Conservation (phyloP, 2,113 vertebrate species). For the Thinocorus orbignyianus region DNA sequence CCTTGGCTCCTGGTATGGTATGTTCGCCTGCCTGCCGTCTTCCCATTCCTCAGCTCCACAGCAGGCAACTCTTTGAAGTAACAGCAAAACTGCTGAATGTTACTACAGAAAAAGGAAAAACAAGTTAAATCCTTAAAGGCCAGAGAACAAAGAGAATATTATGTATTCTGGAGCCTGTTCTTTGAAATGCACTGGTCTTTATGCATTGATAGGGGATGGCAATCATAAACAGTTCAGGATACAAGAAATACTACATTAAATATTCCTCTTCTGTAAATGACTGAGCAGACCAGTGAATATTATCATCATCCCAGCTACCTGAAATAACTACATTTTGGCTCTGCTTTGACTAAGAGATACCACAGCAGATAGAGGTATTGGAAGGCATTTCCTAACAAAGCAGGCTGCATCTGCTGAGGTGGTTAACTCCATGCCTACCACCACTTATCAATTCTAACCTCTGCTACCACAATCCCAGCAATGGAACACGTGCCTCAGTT, state of each 20-base stretch:
- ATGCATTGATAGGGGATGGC: background rate
- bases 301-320: background rate
- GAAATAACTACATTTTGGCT: background rate
- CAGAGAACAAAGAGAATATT: background rate
- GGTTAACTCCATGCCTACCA: background rate
- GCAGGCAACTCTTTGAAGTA: conserved; percentile 98
- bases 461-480: background rate
- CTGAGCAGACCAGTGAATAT: background rate
- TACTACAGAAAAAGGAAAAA: conserved; percentile 75
- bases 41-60: conserved; percentile 94
- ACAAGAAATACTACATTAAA: background rate
- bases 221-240: background rate
- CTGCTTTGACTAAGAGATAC: background rate
- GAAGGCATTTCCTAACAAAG: background rate
- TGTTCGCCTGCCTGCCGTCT: conserved; percentile 91
- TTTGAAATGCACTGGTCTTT: background rate
- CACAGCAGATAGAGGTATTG: background rate
- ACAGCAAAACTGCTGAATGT: conserved; percentile 97
- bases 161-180: background rate
- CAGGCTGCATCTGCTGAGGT: background rate
- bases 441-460: background rate
- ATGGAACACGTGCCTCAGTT: background rate
- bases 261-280: background rate
- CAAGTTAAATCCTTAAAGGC: background rate
- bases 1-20: conserved; percentile 99